Percentiles rank a stretch among this genome's conserved stretches.
Evolutionary conservation across 2,797 vertebrate genomes (phyloP).

Genomic region (Tokudaia muenninki): DNA sequence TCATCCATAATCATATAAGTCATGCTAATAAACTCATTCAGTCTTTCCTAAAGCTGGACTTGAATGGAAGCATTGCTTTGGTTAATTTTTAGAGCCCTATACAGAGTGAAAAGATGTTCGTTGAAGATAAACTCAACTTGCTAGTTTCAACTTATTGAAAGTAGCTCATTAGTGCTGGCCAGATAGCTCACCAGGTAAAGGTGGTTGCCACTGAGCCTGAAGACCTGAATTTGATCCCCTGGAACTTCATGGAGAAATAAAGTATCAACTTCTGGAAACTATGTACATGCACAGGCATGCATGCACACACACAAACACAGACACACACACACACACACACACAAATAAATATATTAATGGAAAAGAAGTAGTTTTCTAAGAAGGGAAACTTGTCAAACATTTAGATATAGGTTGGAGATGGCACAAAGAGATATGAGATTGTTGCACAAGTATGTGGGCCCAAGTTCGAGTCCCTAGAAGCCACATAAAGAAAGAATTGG

Average conservation of each 20-base stretch:
- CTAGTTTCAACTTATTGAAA: not conserved
- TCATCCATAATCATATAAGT: not conserved
- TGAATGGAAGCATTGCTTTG: not conserved
- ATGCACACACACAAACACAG: accelerated
- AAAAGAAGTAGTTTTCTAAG: not conserved
- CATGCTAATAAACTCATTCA: not conserved
- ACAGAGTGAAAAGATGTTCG: not conserved
- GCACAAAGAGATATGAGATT: too few relatives aligned
- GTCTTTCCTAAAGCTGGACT: not conserved
- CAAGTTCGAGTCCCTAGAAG: not conserved
- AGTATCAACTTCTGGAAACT: not conserved
- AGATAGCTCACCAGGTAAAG: not conserved
- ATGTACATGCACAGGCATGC: not conserved
- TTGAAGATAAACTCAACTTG: not conserved
- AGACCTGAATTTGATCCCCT: not conserved
- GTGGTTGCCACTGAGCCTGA: too few relatives aligned
- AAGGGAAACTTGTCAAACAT: not conserved
- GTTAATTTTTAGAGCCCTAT: not conserved
- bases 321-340: too few relatives aligned
- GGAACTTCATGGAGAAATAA: not conserved
- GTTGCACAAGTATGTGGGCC: not conserved
- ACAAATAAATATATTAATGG: not conserved
- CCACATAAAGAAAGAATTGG: not conserved
- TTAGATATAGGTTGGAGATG: not conserved
- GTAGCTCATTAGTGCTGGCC: not conserved